Conservation (phyloP, 2,797 vertebrate species). For the Tachyglossus aculeatus region DNA sequence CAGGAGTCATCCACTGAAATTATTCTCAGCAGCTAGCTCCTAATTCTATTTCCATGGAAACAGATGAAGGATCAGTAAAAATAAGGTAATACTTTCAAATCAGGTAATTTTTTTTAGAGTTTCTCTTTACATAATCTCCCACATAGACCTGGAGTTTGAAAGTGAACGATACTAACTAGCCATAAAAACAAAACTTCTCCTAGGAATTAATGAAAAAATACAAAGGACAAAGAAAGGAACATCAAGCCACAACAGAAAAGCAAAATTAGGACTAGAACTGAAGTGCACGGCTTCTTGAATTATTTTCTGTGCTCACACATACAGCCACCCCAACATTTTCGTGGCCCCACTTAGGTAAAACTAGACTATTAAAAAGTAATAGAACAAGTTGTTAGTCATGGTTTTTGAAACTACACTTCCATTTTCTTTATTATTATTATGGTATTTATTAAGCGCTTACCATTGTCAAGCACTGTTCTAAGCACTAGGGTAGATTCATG, state of each 20-base stretch:
- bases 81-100: conserved; percentile 59
- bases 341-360: too few relatives aligned
- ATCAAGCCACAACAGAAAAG: not conserved
- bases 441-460: too few relatives aligned
- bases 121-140: conserved; percentile 27
- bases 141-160: conserved; percentile 16
- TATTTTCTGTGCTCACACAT: too few relatives aligned
- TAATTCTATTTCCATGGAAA: conserved; percentile 71
- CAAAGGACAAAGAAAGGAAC: conserved; percentile 3
- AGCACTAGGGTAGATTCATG: too few relatives aligned
- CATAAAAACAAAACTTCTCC: conserved; percentile 7
- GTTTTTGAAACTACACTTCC: too few relatives aligned
- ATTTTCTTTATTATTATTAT: too few relatives aligned
- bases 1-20: conserved; percentile 35
- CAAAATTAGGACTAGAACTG: conserved; percentile 11
- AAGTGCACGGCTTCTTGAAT: too few relatives aligned
- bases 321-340: too few relatives aligned
- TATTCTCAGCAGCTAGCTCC: conserved; percentile 44
- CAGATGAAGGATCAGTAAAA: conserved; percentile 55
- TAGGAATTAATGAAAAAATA: conserved; percentile 22
- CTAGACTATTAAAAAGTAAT: too few relatives aligned
- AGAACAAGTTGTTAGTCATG: too few relatives aligned
- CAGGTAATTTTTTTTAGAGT: conserved; percentile 47
- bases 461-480: too few relatives aligned
- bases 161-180: not conserved